A percentile compares a stretch with the other conserved stretches of the same genome.
phyloP scores from a whole-genome alignment of 1,140 invertebrate species.

The Aleiodes sp. region DNA sequence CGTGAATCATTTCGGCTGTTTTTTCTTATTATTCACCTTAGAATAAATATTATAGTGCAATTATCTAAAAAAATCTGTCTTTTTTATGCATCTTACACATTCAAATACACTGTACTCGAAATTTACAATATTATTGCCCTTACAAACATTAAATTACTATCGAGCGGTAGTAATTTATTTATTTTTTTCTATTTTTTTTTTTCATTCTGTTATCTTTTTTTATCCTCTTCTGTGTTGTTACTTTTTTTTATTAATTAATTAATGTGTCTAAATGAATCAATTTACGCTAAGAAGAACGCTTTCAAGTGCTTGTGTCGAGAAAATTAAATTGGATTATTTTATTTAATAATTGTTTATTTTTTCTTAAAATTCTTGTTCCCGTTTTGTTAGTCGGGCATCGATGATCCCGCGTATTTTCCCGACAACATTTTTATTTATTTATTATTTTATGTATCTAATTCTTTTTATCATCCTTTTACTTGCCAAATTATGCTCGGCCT shows the following conservation, averaged over 20 bases:
- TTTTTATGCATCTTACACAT: constrained; percentile 62
- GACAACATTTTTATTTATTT: neutral
- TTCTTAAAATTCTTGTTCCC: constrained; percentile 6
- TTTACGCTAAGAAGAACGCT: neutral
- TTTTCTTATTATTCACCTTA: constrained; percentile 40
- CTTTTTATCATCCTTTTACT: neutral
- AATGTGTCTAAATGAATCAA: neutral
- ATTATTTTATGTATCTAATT: no score
- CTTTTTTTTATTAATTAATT: constrained; percentile 17
- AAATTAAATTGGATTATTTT: neutral
- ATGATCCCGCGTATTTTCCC: constrained; percentile 4
- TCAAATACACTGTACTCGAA: constrained; percentile 60
- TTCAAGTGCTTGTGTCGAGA: neutral
- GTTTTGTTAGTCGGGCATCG: neutral
- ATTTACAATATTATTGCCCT: constrained; percentile 64
- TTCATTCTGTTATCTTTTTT: constrained; percentile 32
- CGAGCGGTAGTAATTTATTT: constrained; percentile 51
- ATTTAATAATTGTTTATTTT: neutral
- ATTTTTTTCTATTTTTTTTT: constrained; percentile 37
- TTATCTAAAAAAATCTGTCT: constrained; percentile 63
- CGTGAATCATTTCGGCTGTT: neutral
- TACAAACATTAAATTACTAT: constrained; percentile 58
- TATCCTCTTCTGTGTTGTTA: constrained; percentile 26
- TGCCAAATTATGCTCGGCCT: neutral
- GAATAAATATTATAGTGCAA: constrained; percentile 63